Base-by-base conservation (phyloP, 2,113 vertebrate species). In the Salvelinus sp. region DNA sequence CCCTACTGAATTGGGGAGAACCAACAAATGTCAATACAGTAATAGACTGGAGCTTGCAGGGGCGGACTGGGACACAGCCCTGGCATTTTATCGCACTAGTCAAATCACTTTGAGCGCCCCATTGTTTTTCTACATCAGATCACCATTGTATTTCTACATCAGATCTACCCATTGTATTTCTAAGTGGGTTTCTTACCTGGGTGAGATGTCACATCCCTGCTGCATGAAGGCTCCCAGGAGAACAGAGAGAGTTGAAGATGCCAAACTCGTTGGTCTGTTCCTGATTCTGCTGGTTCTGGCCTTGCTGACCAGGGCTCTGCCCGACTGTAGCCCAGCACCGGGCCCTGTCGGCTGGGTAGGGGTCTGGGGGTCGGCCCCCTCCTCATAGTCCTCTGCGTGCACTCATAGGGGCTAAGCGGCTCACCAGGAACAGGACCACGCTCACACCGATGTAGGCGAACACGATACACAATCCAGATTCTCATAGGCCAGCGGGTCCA, bases 401-500 rank as follows among this genome's bases (percentile, higher is more conserved):
- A 99, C 84, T 99, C 98, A 0, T 99, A 99, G 0, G 98, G 98
- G 86, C 98, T 99, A 99, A 99, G 70, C 98, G 96, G 78, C 98
- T 99, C 87, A 99, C 98, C 65, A 99, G 92, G 93, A 99, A 99
- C 69, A 99, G 96, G 23, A 99, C 98, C 0, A 99, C 98, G 0
- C 98, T 99, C 80, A 99, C 98, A 69, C 98, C 98, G 14, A 99
- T 99, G 94, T 99, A 99, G 89, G 98, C 98, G 57, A 99, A 99
- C 60, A 99, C 98, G 0, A 99, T 99, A 89, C 98, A 99, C 98
- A 99, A 99, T 99, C 98, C 98, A 99, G 83, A 99, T 99, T 99
- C 90, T 99, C 98, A 0, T 99, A 99, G 44, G 98, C 98, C 92
- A 99, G 90, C 0, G 98, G 98, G 88, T 99, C 97, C 85, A 99